These are phyloP conservation scores for Lycorma delicatula DNA, from an alignment of 1,140 invertebrate genomes.

Conservation along the genomic window DNA sequence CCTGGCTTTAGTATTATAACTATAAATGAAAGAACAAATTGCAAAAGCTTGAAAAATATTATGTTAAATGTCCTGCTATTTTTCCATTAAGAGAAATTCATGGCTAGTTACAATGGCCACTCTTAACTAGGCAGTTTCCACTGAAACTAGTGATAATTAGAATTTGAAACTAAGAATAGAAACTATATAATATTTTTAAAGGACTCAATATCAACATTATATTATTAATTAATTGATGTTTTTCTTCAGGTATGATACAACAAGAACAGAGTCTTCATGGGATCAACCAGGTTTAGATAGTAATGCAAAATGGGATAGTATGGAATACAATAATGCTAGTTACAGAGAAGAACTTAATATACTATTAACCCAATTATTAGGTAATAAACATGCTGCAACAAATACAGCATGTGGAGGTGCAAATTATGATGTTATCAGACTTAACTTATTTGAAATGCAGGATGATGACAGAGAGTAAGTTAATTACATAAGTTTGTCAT, in stretches of 20 bases:
- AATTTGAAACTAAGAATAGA: not conserved
- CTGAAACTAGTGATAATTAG: too few species aligned
- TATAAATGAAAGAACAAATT: too few species aligned
- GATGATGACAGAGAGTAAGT: too few species aligned
- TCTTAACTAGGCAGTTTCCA: too few species aligned
- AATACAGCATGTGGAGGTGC: not conserved
- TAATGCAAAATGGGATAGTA: conserved; percentile 8
- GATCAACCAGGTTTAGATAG: conserved; percentile 4
- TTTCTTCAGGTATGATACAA: not conserved
- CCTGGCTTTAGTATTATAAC: too few species aligned
- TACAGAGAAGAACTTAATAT: conserved; percentile 28
- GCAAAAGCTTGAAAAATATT: too few species aligned
- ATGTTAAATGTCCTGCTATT: too few species aligned
- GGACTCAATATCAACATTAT: not conserved
- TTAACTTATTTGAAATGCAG: conserved; percentile 9
- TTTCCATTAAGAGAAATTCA: too few species aligned
- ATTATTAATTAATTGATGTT: not conserved
- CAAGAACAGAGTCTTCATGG: conserved; percentile 5
- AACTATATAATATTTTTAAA: not conserved
- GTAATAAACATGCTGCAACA: not conserved
- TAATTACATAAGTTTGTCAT: too few species aligned
- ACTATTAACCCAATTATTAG: conserved; percentile 26
- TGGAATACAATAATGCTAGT: conserved; percentile 7
- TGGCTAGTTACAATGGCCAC: too few species aligned
- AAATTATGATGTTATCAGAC: conserved; percentile 4